Percentiles rank a stretch among this genome's conserved stretches.
Evolutionary conservation across 2,113 vertebrate genomes (phyloP).

Genomic region (Cricetomys ansorgei): DNA sequence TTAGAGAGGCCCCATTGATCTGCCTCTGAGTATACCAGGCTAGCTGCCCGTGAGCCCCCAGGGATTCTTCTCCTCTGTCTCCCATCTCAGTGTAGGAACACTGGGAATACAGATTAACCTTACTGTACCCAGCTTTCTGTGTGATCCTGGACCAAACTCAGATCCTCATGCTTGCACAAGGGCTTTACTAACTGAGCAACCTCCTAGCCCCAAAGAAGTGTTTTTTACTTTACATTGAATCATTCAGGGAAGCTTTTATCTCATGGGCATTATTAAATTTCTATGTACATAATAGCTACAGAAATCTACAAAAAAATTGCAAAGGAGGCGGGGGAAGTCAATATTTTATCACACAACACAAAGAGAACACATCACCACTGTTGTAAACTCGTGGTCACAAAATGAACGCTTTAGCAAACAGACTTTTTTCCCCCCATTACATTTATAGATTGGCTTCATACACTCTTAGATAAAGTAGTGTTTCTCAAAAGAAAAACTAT

Average conservation of each 20-base stretch:
- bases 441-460: neutral
- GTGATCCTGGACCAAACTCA: neutral
- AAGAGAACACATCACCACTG: neutral
- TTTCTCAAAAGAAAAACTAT: slow-evolving; percentile 55
- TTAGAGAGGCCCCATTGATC: neutral
- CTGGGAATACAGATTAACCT: neutral
- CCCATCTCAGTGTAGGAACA: neutral
- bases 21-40: neutral
- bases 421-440: neutral
- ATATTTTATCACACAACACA: neutral
- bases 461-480: slow-evolving; percentile 46
- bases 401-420: neutral
- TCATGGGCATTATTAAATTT: neutral
- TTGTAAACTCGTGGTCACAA: slow-evolving; percentile 17
- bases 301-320: neutral
- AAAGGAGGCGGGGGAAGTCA: neutral
- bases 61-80: neutral
- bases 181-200: neutral
- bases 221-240: neutral
- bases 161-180: neutral
- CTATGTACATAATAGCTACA: neutral
- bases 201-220: neutral
- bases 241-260: neutral
- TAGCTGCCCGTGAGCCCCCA: neutral
- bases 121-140: neutral